phyloP scores from a whole-genome alignment of 1,140 invertebrate genomes.

The Myzus persicae region DNA sequence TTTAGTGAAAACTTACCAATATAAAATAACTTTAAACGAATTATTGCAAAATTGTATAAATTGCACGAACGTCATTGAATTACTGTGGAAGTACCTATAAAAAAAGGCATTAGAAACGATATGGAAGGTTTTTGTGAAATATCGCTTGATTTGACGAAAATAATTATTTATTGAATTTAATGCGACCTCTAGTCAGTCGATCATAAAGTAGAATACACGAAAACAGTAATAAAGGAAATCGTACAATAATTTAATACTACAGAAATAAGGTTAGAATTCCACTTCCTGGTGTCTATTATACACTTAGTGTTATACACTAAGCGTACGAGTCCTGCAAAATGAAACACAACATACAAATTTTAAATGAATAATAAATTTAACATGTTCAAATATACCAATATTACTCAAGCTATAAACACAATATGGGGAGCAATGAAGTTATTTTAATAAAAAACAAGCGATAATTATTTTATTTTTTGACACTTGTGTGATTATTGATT shows the following conservation, averaged over 20 bases:
- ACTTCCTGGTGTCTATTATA: background rate
- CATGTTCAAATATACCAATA: background rate
- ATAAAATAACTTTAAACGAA: background rate
- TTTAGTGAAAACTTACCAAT: background rate
- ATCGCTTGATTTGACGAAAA: background rate
- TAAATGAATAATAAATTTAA: background rate
- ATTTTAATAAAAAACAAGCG: no score
- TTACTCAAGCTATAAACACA: background rate
- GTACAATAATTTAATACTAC: background rate
- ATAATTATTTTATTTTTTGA: no score
- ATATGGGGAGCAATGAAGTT: no score
- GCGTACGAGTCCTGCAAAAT: background rate
- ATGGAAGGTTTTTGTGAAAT: background rate
- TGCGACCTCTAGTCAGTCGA: background rate
- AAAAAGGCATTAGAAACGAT: background rate
- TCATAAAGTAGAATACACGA: background rate
- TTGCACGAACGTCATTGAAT: background rate
- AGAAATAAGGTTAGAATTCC: background rate
- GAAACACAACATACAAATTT: background rate
- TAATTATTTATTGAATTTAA: background rate
- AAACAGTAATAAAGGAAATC: background rate
- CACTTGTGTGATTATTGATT: background rate
- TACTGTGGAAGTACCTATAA: background rate
- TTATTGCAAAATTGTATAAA: background rate
- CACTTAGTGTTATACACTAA: no score